Conservation (phyloP, 2,113 vertebrate genomes). For the Chlorodrepanis virens region DNA sequence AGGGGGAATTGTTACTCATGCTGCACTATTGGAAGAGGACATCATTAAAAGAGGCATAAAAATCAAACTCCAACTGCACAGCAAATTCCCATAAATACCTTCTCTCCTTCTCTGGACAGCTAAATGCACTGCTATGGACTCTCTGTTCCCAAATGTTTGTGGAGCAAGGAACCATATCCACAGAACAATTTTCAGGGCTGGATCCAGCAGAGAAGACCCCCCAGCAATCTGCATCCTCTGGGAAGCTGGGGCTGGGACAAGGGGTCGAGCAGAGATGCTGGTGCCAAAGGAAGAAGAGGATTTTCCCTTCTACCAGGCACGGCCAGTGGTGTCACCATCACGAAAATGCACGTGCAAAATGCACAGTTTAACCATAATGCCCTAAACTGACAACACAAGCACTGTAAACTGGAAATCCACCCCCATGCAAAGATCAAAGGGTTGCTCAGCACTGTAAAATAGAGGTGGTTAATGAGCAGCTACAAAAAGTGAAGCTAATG, state of each 20-base stretch:
- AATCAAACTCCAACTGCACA: slow-evolving; percentile 21
- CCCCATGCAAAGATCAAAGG: neutral
- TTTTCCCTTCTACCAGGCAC: neutral
- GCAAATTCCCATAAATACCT: slow-evolving; percentile 26
- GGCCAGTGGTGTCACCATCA: neutral
- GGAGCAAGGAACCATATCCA: neutral
- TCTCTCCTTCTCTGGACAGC: neutral
- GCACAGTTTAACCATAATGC: neutral
- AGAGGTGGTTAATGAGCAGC: neutral
- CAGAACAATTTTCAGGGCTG: neutral
- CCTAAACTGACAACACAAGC: neutral
- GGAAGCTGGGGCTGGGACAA: neutral
- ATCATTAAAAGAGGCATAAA: slow-evolving; percentile 28
- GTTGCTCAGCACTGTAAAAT: neutral
- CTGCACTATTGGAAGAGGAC: neutral
- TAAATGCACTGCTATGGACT: neutral
- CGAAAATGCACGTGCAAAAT: neutral
- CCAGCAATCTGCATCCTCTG: neutral
- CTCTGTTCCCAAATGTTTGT: neutral
- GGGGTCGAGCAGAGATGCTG: neutral
- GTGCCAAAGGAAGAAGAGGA: neutral
- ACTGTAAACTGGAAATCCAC: neutral
- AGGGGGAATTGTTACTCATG: slow-evolving; percentile 25
- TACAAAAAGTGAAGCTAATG: slow-evolving; percentile 9
- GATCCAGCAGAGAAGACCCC: neutral